phyloP scores from a whole-genome alignment of 2,888 invertebrate genomes.

The Platycheirus rosarum region DNA sequence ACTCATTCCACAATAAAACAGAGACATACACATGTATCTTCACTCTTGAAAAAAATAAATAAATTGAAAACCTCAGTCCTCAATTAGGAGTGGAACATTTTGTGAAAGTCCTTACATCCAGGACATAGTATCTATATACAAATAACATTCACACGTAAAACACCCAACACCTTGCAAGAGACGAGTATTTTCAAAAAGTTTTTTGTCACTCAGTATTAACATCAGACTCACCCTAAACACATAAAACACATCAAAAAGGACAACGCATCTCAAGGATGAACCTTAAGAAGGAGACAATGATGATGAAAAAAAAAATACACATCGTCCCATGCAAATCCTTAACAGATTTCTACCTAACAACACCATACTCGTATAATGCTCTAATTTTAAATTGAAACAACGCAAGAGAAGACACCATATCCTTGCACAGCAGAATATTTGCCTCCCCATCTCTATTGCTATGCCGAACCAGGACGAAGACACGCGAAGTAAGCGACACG shows the following conservation, averaged over 20 bases:
- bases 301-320: conserved; percentile 52
- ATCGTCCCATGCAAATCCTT: conserved; percentile 35
- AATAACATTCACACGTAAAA: conserved; percentile 37
- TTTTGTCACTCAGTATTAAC: conserved; percentile 8
- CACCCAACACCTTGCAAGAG: conserved; percentile 48
- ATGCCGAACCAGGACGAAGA: conserved; percentile 27
- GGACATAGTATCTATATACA: conserved; percentile 22
- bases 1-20: conserved; percentile 13
- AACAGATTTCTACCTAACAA: conserved; percentile 45
- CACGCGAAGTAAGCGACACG: conserved; percentile 45
- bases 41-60: conserved; percentile 32
- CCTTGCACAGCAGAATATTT: conserved; percentile 38
- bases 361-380: conserved; percentile 42
- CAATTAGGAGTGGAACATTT: conserved; percentile 54
- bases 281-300: conserved; percentile 18
- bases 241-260: conserved; percentile 2
- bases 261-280: conserved; percentile 11
- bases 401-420: conserved; percentile 47
- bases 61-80: conserved; percentile 69
- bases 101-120: conserved; percentile 1
- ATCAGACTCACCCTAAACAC: conserved; percentile 4
- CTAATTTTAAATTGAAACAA: conserved; percentile 63
- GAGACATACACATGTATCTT: conserved; percentile 12
- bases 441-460: not conserved
- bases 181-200: conserved; percentile 51